Evolutionary conservation across 1,140 invertebrate species (phyloP), one percentile per base, ranked within the genome.

Genomic region (Brachionus rubens): DNA sequence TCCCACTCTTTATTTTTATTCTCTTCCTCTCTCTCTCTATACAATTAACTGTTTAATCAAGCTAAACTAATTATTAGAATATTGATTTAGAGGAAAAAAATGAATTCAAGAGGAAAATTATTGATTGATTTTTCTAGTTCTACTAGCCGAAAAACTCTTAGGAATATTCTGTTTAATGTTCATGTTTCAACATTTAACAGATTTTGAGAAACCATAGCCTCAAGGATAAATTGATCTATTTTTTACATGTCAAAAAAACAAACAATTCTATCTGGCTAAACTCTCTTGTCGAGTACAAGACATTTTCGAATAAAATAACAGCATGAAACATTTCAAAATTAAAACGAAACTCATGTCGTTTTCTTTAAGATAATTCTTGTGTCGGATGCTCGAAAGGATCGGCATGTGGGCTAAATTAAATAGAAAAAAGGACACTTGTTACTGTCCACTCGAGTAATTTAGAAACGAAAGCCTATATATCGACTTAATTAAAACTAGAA

Each of bases 401-500:
- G 33, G 54, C 54, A 59, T 59, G 54, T 59, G 54, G 54, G 16
- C 16, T 36, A 36, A 33, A 14, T 59, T 59, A 36, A 59, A 59
- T 59, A 26, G 36, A 59, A 59, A 26, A 59, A 36, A 33, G 36
- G 54, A 59, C 54, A 59, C 54, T 59, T 59, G 54, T 33, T 59
- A 19, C 30, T 59, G 36, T 36, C 54, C 54, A 59, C 54, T 59
- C 36, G 54, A 59, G 54, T 36, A 59, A 59, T 36, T 36, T 59
- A 21, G 14, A 40, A n/a, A 16, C 19, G 16, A 36, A 59, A 36
- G 30, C 16, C 36, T 36, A 16, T 33, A 36, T 59, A 59, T 59
- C 54, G 54, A 36, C 36, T 59, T 59, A 59, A 59, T 59, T 59
- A 59, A 59, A 59, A 36, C 54, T 59, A 59, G 54, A 33, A 59